Evolutionary conservation across 1,140 invertebrate genomes (phyloP).

Genomic region (Melanaphis sacchari): DNA sequence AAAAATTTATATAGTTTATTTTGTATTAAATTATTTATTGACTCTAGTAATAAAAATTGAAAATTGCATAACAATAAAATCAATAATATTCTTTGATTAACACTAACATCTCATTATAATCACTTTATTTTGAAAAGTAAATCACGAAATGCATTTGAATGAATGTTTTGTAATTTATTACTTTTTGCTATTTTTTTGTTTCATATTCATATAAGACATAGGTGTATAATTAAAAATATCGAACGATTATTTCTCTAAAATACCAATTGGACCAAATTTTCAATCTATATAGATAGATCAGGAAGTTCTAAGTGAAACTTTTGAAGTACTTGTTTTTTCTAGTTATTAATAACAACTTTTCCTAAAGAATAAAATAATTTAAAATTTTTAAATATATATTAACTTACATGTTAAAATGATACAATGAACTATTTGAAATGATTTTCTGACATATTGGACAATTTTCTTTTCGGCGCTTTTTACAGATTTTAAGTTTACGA

Average conservation of each 20-base stretch:
- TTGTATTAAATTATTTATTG: neutral
- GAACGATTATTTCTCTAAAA: neutral
- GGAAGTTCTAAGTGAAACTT: neutral
- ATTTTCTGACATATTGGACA: constrained; percentile 43
- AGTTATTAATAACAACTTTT: neutral
- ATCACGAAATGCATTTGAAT: no score
- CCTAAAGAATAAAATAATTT: neutral
- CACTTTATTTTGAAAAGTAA: no score
- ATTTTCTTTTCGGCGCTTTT: neutral
- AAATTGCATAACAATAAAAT: no score
- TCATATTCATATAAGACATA: no score
- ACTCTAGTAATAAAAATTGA: no score
- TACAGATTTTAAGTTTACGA: neutral
- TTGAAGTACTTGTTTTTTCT: neutral
- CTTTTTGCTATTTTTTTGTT: no score
- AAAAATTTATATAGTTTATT: neutral
- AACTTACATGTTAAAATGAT: neutral
- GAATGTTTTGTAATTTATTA: no score
- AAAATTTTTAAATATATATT: neutral
- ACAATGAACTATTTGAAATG: neutral
- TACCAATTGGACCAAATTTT: neutral
- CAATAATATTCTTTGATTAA: no score
- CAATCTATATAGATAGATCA: neutral
- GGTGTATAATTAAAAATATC: neutral
- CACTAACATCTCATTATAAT: no score